Conservation (phyloP, 2,113 vertebrate species). For the Spea bombifrons region DNA sequence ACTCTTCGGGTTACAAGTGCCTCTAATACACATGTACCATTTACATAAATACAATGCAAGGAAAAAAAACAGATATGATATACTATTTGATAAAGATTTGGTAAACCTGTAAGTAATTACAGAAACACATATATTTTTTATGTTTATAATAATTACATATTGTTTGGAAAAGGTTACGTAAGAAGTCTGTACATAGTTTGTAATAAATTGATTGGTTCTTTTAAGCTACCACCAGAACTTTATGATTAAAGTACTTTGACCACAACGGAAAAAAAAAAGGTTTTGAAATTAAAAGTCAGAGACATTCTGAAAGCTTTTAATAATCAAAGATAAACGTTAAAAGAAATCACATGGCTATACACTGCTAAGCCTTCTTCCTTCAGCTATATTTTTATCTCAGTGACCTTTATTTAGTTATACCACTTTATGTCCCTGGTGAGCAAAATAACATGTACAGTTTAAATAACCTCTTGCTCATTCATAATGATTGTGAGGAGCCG, state of each 20-base stretch:
- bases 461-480: conserved; percentile 47
- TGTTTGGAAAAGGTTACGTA: too few relatives aligned
- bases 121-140: too few relatives aligned
- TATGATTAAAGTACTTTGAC: conserved; percentile 12
- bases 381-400: conserved; percentile 39
- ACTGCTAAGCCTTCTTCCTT: conserved; percentile 10
- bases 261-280: neutral
- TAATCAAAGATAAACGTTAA: conserved; percentile 33
- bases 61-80: too few relatives aligned
- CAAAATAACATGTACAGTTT: conserved; percentile 41
- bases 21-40: too few relatives aligned
- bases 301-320: conserved; percentile 38
- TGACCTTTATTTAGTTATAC: conserved; percentile 46
- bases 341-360: conserved; percentile 37
- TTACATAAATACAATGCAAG: too few relatives aligned
- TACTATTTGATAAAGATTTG: too few relatives aligned
- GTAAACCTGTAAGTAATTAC: too few relatives aligned
- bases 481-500: conserved; percentile 36
- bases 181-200: too few relatives aligned
- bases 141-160: too few relatives aligned
- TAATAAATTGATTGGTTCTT: too few relatives aligned
- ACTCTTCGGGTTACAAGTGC: too few relatives aligned
- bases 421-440: conserved; percentile 32
- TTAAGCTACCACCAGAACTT: neutral
- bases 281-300: conserved; percentile 27